These are phyloP conservation scores for Enoplosus armatus DNA, from an alignment of 2,797 vertebrate genomes.

Conservation along the genomic window DNA sequence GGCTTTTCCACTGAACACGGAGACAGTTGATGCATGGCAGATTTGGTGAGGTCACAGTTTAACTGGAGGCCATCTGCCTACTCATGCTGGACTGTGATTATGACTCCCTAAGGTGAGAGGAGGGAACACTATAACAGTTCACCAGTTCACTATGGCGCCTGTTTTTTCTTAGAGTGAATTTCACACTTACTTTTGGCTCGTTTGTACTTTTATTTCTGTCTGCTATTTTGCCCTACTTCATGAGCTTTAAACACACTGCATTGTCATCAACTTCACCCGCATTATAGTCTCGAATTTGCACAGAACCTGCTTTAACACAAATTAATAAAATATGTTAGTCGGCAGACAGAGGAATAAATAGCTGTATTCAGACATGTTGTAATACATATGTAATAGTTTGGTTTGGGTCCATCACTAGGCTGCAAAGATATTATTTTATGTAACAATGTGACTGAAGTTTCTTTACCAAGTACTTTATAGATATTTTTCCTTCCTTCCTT, in stretches of 20 bases:
- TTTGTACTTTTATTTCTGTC: constrained; percentile 54
- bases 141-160: constrained; percentile 55
- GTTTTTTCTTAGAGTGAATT: constrained; percentile 57
- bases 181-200: constrained; percentile 38
- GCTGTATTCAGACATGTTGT: constrained; percentile 28
- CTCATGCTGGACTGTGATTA: constrained; percentile 83
- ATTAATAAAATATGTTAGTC: constrained; percentile 47
- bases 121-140: constrained; percentile 55
- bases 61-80: constrained; percentile 85
- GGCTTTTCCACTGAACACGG: constrained; percentile 44
- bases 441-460: constrained; percentile 10
- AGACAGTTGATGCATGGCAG: constrained; percentile 66
- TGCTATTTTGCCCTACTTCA: constrained; percentile 34
- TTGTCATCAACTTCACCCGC: constrained; percentile 44
- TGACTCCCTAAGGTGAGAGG: constrained; percentile 76
- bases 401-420: neutral
- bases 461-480: neutral
- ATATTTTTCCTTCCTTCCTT: too few relatives aligned
- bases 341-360: constrained; percentile 26
- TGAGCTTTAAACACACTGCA: constrained; percentile 33
- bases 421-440: constrained; percentile 12
- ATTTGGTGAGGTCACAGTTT: constrained; percentile 78
- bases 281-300: constrained; percentile 27
- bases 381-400: constrained; percentile 34
- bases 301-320: constrained; percentile 27